Base-by-base conservation (phyloP, 2,888 invertebrate species). In the Petrolisthes manimaculis region DNA sequence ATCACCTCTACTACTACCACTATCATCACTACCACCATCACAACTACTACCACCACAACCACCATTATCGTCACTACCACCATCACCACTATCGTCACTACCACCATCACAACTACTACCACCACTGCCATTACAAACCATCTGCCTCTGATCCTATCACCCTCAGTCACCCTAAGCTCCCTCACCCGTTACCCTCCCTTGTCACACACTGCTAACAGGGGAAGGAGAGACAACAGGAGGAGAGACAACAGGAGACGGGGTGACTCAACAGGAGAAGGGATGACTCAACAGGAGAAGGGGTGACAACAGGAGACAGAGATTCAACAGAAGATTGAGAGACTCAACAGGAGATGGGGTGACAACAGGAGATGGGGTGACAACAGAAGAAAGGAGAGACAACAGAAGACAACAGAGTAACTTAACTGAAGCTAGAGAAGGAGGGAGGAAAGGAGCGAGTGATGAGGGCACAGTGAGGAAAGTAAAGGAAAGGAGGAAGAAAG, bases 141-240 rank as follows among this genome's bases (percentile, higher is more conserved):
- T 61, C 9, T 61, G 61, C 9, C 61, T 61, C 9, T 61, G 12
- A 61, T 18, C 1, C 1, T 18, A 61, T 12, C 61, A 61, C 9
- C 61, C 61, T 12, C 61, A 18, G 18, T 18, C 61, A 61, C 61
- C 61, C 18, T 61, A 9, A 18, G 9, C 18, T 12, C 18, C 61
- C 3, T 61, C n/a, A 9, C 18, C 61, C 61, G 61, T 18, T 18
- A 61, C 18, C 18, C 14, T 61, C 61, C 9, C 12, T 61, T 61
- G 61, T 37, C 37, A 37, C 37, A 37, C 37, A 37, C 37, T 37
- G 37, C 37, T 2, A 37, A 53, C 75, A 78, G 78, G 78, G n/a
- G 54, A 54, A 78, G 53, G 78, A 78, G 78, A 78, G n/a, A n/a
- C 54, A 53, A 14, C 54, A n/a, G 78, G n/a, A n/a, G 78, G n/a